phyloP scores from a whole-genome alignment of 2,113 vertebrate genomes.

The Hystrix cristata region DNA sequence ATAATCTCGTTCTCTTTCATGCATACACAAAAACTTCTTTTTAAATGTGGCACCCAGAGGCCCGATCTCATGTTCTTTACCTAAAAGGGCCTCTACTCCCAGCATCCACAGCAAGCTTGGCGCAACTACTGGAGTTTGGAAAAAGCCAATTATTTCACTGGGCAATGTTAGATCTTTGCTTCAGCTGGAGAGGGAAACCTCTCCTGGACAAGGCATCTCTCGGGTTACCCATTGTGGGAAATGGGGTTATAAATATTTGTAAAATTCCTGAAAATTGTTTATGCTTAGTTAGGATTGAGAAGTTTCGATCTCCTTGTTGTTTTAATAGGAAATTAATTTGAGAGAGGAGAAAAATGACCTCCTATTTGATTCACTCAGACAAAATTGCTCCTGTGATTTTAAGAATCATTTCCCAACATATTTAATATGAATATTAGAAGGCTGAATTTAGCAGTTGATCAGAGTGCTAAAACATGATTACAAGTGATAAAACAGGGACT shows the following conservation, averaged over 20 bases:
- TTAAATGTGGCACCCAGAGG: neutral
- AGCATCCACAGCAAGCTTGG: neutral
- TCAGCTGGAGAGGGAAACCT: neutral
- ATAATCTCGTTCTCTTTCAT: neutral
- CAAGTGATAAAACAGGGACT: neutral
- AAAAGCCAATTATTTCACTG: neutral
- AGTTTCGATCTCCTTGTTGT: neutral
- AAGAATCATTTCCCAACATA: slow-evolving; percentile 23
- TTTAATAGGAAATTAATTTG: slow-evolving; percentile 45
- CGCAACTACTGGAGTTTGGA: neutral
- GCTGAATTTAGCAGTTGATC: neutral
- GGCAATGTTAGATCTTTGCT: neutral
- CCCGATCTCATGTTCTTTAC: neutral
- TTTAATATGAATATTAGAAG: neutral
- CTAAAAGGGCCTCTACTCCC: neutral
- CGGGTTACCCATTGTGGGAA: neutral
- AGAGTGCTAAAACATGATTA: neutral
- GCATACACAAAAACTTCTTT: neutral
- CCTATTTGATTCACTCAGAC: neutral
- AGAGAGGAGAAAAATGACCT: neutral
- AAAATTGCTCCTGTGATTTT: slow-evolving; percentile 9
- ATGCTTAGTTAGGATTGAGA: neutral
- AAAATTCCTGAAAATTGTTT: neutral
- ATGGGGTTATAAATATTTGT: neutral
- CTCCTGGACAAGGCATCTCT: neutral